Evolutionary conservation across 2,888 invertebrate species (phyloP).

Genomic region (Nebria salina): DNA sequence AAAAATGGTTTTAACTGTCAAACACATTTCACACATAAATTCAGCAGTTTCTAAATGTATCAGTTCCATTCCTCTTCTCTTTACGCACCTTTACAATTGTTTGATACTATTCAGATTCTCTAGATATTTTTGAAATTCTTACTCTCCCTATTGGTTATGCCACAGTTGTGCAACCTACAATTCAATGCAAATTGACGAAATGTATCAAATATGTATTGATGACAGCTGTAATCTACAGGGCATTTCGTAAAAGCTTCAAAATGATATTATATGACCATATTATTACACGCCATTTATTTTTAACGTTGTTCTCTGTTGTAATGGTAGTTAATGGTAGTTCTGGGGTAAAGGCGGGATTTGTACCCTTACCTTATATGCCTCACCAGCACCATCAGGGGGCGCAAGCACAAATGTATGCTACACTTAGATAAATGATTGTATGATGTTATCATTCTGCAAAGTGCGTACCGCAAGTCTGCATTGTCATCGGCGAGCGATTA

Average conservation of each 20-base stretch:
- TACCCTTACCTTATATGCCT: background rate
- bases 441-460: background rate
- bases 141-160: too few relatives aligned
- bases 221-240: background rate
- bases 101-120: too few relatives aligned
- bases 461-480: constrained; percentile 3
- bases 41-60: too few relatives aligned
- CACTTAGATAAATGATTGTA: background rate
- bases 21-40: too few relatives aligned
- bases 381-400: background rate
- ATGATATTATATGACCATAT: background rate
- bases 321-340: constrained; percentile 27
- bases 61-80: too few relatives aligned
- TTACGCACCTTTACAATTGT: too few relatives aligned
- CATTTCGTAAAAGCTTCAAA: background rate
- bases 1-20: too few relatives aligned
- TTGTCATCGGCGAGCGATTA: constrained; percentile 14
- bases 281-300: constrained; percentile 40
- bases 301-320: constrained; percentile 5
- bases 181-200: background rate
- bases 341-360: constrained; percentile 22
- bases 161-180: background rate
- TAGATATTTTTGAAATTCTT: too few relatives aligned
- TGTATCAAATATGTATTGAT: background rate
- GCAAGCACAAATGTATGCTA: background rate